Percentiles rank a stretch among this genome's conserved stretches.
Evolutionary conservation across 2,113 vertebrate genomes (phyloP).

Genomic region (Heterocephalus glaber): DNA sequence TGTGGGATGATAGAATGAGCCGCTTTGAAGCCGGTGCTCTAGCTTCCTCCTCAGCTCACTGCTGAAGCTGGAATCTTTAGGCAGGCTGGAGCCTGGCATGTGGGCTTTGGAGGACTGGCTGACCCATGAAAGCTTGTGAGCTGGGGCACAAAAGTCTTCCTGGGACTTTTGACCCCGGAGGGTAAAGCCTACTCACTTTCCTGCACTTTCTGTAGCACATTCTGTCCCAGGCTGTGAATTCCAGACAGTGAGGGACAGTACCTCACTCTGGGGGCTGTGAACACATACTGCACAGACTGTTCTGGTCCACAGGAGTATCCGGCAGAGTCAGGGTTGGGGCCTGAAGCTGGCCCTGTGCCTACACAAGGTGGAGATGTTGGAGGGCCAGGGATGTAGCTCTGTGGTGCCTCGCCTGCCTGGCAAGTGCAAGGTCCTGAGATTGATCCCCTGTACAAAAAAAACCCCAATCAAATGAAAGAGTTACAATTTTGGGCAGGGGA

Average conservation of each 20-base stretch:
- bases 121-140: no score
- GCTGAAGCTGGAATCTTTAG: not conserved
- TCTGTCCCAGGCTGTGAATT: not conserved
- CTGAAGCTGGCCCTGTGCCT: not conserved
- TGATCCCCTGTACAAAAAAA: no score
- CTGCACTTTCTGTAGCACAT: not conserved
- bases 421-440: no score
- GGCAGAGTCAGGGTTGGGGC: not conserved
- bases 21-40: not conserved
- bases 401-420: no score
- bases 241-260: not conserved
- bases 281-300: not conserved
- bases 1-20: not conserved
- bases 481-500: no score
- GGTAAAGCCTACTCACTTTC: not conserved
- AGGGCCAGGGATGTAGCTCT: no score
- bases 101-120: not conserved
- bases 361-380: no score
- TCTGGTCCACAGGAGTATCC: not conserved
- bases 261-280: not conserved
- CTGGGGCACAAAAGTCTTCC: not conserved
- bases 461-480: no score
- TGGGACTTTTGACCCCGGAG: not conserved
- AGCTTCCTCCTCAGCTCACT: not conserved
- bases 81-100: not conserved